These are phyloP conservation scores for Megalops cyprinoides DNA, from an alignment of 2,797 vertebrate species.

Conservation along the genomic window DNA sequence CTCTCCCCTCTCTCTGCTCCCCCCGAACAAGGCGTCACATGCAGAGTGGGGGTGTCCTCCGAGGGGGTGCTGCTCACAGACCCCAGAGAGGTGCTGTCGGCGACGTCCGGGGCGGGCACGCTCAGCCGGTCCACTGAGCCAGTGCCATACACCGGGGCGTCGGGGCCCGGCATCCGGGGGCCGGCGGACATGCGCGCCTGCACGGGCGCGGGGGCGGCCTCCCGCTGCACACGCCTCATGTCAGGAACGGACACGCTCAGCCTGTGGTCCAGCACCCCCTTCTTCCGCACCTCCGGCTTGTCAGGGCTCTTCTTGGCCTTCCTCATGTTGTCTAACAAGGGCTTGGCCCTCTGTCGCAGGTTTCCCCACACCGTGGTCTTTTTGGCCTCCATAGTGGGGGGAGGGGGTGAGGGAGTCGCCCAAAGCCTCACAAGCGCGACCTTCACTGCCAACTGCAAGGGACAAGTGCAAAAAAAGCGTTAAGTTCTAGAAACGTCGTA, in stretches of 20 bases:
- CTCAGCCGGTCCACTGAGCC: constrained; percentile 2
- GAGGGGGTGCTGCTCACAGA: constrained; percentile 35
- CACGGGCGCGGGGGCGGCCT: neutral
- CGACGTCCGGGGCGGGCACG: constrained; percentile 39
- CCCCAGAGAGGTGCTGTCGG: constrained; percentile 58
- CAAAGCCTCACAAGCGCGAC: constrained; percentile 43
- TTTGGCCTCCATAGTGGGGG: constrained; percentile 62
- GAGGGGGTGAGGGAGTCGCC: constrained; percentile 15
- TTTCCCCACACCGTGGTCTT: constrained; percentile 61
- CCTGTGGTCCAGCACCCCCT: constrained; percentile 45
- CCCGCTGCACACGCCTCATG: constrained; percentile 34
- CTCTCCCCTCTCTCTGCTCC: no score
- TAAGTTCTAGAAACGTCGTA: no score
- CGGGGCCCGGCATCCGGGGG: constrained; percentile 1
- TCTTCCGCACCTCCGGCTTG: constrained; percentile 36
- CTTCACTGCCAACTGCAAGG: neutral
- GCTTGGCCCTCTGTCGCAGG: constrained; percentile 63
- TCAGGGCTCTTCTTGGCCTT: constrained; percentile 43
- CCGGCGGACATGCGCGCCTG: neutral
- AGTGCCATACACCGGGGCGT: constrained; percentile 18
- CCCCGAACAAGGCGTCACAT: neutral
- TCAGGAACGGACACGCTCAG: constrained; percentile 65
- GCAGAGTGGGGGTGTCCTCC: constrained; percentile 38
- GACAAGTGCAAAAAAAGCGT: neutral
- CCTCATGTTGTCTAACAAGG: constrained; percentile 57